Conservation (phyloP, 2,888 invertebrate species). For the Melanostoma mellinum region DNA sequence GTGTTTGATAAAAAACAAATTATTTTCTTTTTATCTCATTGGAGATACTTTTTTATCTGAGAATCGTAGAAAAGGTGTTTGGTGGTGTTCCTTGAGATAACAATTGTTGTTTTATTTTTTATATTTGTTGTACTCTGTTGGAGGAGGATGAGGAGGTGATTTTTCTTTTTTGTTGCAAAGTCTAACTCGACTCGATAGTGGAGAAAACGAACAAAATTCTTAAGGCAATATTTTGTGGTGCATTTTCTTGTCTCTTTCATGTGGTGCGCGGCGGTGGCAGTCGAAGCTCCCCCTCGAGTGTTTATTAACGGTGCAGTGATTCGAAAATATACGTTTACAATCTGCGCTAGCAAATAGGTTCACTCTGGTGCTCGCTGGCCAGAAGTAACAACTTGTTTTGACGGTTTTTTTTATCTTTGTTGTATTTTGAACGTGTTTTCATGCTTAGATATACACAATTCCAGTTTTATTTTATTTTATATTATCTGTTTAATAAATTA, state of each 20-base stretch:
- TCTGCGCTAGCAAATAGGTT: constrained; percentile 54
- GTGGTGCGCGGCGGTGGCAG: constrained; percentile 43
- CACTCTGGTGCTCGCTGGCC: constrained; percentile 44
- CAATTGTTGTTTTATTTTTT: constrained; percentile 41
- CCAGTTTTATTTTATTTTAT: constrained; percentile 53
- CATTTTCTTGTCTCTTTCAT: constrained; percentile 51
- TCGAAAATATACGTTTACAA: constrained; percentile 58
- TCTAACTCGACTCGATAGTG: constrained; percentile 8
- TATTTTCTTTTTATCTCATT: no score
- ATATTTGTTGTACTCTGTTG: constrained; percentile 4
- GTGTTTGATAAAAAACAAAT: constrained; percentile 15
- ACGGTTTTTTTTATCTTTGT: constrained; percentile 33
- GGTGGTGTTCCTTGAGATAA: constrained; percentile 22
- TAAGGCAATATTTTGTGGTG: constrained; percentile 60
- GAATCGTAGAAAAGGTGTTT: constrained; percentile 30
- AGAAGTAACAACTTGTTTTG: constrained; percentile 68
- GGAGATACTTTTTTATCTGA: constrained; percentile 33
- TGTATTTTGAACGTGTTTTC: constrained; percentile 59
- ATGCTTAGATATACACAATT: constrained; percentile 59
- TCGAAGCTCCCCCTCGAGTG: constrained; percentile 60
- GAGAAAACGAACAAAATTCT: constrained; percentile 60
- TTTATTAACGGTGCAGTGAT: constrained; percentile 71
- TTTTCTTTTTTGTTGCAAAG: constrained; percentile 38
- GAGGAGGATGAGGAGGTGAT: constrained; percentile 37
- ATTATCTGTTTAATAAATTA: constrained; percentile 50